Percentiles rank a stretch among this genome's conserved stretches.
These are phyloP conservation scores for Eupithecia pulchellata DNA, from an alignment of 2,888 invertebrate species.

Conservation along the genomic window DNA sequence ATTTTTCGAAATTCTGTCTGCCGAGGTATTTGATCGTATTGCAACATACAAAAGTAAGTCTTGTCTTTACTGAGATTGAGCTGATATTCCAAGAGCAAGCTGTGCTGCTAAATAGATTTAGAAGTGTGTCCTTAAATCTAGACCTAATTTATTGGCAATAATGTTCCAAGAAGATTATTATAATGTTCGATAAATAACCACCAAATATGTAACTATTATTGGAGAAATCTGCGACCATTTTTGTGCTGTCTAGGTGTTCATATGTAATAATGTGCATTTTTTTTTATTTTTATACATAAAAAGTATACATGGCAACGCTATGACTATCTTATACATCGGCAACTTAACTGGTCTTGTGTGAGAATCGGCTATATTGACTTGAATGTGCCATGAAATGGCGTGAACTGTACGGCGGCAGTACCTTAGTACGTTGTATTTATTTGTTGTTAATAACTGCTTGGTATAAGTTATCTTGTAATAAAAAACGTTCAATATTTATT, in stretches of 20 bases:
- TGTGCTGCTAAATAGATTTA: neutral
- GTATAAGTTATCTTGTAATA: slow-evolving; percentile 80
- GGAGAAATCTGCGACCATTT: neutral
- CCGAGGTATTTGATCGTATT: neutral
- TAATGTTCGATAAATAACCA: neutral
- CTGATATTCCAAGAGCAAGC: neutral
- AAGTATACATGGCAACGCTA: neutral
- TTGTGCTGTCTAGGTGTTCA: neutral
- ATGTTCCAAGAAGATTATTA: neutral
- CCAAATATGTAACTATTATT: neutral
- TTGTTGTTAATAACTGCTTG: slow-evolving; percentile 73
- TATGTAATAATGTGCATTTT: neutral
- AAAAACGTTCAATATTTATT: slow-evolving; percentile 52
- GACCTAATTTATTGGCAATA: neutral
- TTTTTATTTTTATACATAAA: neutral
- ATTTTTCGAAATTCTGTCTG: neutral
- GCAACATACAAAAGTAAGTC: neutral
- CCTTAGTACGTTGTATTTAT: slow-evolving; percentile 61
- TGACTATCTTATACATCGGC: neutral
- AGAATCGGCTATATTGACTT: slow-evolving; percentile 20
- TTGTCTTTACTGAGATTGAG: neutral
- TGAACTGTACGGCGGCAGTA: slow-evolving; percentile 49
- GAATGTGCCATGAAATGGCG: slow-evolving; percentile 35
- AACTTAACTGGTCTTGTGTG: neutral
- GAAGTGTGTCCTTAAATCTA: neutral